These are phyloP conservation scores for Bucco capensis DNA, from an alignment of 2,113 vertebrate species.

Conservation along the genomic window DNA sequence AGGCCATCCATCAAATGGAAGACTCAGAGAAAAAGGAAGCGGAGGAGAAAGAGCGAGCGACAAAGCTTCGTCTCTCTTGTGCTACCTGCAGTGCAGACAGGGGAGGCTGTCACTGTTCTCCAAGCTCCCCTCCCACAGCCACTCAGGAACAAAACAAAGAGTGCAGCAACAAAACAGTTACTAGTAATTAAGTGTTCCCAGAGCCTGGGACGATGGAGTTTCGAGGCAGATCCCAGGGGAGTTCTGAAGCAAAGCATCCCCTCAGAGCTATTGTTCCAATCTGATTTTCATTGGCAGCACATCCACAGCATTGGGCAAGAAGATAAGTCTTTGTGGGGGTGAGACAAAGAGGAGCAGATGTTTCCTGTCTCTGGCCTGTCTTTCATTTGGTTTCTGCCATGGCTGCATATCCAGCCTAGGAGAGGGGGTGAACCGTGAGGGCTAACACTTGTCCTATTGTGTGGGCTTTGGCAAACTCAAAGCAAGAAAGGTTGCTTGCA, in stretches of 20 bases:
- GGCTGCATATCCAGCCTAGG: slow-evolving; percentile 28
- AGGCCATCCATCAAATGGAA: not conserved
- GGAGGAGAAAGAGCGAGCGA: not conserved
- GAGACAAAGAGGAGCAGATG: slow-evolving; percentile 58
- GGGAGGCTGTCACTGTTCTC: not conserved
- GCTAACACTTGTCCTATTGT: slow-evolving; percentile 59
- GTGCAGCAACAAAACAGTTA: not conserved
- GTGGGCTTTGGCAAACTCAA: slow-evolving; percentile 28
- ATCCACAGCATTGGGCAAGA: slow-evolving; percentile 26
- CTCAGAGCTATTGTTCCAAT: slow-evolving; percentile 40
- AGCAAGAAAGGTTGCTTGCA: slow-evolving; percentile 2
- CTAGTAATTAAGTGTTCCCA: slow-evolving; percentile 27
- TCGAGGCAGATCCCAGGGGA: slow-evolving; percentile 13
- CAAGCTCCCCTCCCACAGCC: not conserved
- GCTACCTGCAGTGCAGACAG: not conserved
- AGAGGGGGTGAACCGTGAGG: slow-evolving; percentile 44
- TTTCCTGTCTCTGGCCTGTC: slow-evolving; percentile 64
- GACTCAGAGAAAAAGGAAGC: not conserved
- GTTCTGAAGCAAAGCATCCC: slow-evolving; percentile 23
- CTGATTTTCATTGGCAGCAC: slow-evolving; percentile 51
- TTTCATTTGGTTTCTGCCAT: slow-evolving; percentile 61
- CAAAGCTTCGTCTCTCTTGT: not conserved
- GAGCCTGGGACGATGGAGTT: not conserved
- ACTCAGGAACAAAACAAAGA: not conserved
- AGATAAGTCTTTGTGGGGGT: slow-evolving; percentile 54